phyloP scores from a whole-genome alignment of 1,140 invertebrate genomes.

The Drosophila burlai region DNA sequence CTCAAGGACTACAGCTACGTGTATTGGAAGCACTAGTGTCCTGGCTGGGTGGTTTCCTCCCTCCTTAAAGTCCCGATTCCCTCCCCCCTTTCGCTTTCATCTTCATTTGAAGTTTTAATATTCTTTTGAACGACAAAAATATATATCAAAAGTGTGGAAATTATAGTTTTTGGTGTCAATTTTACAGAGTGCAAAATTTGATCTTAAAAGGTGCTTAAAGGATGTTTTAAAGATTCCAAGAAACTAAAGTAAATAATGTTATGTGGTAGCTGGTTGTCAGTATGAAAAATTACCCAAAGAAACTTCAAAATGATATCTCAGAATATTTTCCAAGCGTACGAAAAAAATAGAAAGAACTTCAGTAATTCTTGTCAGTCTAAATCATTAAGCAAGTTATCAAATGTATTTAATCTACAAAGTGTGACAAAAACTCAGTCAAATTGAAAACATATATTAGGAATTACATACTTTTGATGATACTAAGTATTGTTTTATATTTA shows the following conservation, averaged over 20 bases:
- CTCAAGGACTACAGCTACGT: conserved; percentile 80
- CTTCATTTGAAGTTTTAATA: conserved; percentile 19
- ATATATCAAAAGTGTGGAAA: conserved; percentile 8
- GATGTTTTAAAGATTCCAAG: neutral
- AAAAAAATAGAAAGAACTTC: neutral
- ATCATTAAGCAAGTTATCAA: neutral
- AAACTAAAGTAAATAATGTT: neutral
- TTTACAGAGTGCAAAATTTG: neutral
- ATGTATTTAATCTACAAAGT: too few relatives aligned
- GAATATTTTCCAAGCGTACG: neutral
- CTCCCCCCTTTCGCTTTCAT: conserved; percentile 14
- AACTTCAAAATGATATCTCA: neutral
- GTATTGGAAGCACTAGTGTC: conserved; percentile 71
- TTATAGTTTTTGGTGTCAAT: neutral
- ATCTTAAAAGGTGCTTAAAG: neutral
- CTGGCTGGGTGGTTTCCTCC: neutral
- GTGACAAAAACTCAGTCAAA: too few relatives aligned
- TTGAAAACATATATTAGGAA: neutral
- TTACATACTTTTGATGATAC: too few relatives aligned
- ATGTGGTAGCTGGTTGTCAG: too few relatives aligned
- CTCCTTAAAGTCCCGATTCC: conserved; percentile 11
- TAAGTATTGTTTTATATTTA: too few relatives aligned
- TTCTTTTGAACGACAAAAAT: conserved; percentile 3
- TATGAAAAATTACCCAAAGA: too few relatives aligned
- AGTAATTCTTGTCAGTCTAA: neutral